A percentile compares a stretch with the other conserved stretches of the same genome.
Evolutionary conservation across 2,888 invertebrate species (phyloP).

Genomic region (Drosophila mimetica): DNA sequence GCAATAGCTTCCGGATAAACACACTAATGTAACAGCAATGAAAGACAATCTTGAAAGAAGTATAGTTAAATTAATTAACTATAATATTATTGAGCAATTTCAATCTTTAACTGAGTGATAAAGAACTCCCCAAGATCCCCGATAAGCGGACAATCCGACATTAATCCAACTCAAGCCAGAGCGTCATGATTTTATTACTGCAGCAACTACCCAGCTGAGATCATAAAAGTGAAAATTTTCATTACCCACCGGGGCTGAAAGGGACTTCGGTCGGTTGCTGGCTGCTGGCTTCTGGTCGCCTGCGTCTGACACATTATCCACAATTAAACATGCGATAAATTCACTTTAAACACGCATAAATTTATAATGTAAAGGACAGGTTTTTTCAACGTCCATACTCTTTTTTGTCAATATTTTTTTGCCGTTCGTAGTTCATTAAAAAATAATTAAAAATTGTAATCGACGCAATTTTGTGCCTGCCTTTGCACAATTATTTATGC

Average conservation of each 20-base stretch:
- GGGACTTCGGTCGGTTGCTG: conserved; percentile 3
- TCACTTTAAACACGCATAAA: conserved; percentile 65
- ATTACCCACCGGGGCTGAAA: conserved; percentile 20
- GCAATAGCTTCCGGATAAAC: neutral
- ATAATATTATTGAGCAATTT: neutral
- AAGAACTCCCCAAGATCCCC: conserved; percentile 7
- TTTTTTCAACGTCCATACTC: conserved; percentile 10
- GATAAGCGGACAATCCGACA: conserved; percentile 7
- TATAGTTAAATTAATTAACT: conserved; percentile 5
- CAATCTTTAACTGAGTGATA: conserved; percentile 6
- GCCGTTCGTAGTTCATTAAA: conserved; percentile 69
- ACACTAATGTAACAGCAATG: neutral
- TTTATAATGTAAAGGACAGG: conserved; percentile 42
- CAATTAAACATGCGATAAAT: conserved; percentile 71
- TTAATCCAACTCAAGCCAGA: conserved; percentile 23
- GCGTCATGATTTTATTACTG: conserved; percentile 14
- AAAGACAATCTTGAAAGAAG: neutral
- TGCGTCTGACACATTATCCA: conserved; percentile 51
- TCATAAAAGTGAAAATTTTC: conserved; percentile 53
- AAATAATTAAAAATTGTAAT: conserved; percentile 76
- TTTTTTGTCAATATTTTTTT: conserved; percentile 37
- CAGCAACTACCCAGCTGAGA: conserved; percentile 28
- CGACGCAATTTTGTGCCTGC: conserved; percentile 68
- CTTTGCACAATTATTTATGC: conserved; percentile 76
- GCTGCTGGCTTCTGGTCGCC: conserved; percentile 6